Base-by-base conservation (phyloP, 2,113 vertebrate genomes). In the Brachyhypopomus occidentalis region DNA sequence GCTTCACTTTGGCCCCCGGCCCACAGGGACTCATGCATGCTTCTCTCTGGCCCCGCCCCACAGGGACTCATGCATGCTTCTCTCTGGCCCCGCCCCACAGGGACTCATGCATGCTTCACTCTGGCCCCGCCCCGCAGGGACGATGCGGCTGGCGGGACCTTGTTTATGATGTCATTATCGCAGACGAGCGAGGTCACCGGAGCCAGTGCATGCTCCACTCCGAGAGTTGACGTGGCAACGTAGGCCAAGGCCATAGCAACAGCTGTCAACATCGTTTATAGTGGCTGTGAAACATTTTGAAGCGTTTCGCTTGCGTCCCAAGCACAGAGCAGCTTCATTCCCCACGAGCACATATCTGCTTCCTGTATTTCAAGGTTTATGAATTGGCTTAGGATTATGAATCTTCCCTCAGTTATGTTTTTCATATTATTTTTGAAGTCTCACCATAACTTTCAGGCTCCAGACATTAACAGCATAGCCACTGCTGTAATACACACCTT, bases 131-230 rank as follows among this genome's bases (percentile, higher is more conserved):
- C 45, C 12, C 45, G 12, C 9, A 52, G 45, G 11, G 45, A 70
- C 8, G 25, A 55, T 41, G 45, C 14, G 56, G 14, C 38, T 48
- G 25, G 1, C 1, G 20, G 34, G 19, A 41, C 66, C 4, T 19
- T 41, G 34, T 80, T 52, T 63, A 70, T 52, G 77, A 75, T 27
- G 7, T 69, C 56, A 41, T 38, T 34, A 56, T 59, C 52, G 17
- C 55, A 36, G 66, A 30, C 30, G 56, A 71, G 52, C 16, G 5
- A 23, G 77, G 52, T 70, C 66, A 70, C 59, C 55, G 69, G 36
- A 30, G 55, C 12, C 60, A 12, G 17, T 11, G 20, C 63, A 38
- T 60, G 62, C 38, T 20, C n/a, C 62, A 22, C 14, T 11, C 7
- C 25, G 23, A 34, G 23, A 34, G 66, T n/a, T 25, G 41, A 41